Evolutionary conservation across 2,888 invertebrate genomes (phyloP), one percentile per base, ranked within the genome.

Genomic region (Leucophenga maculata): DNA sequence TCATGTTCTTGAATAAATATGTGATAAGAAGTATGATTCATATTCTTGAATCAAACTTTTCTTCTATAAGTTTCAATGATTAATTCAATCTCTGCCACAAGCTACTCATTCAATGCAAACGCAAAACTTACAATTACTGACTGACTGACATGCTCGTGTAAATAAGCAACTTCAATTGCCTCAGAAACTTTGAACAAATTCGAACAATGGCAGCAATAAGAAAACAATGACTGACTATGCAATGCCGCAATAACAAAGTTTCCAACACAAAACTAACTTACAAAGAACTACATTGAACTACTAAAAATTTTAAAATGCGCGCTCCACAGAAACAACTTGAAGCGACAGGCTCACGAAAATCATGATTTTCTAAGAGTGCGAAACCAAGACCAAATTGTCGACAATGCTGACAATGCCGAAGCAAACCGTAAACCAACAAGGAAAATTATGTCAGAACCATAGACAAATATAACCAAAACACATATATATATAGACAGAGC

Each of bases 301-400:
- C 32, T 62, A 62, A 62, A 62, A 62, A 62, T 62, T 62, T 46
- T n/a, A n/a, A 62, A 46, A 62, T 62, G 39, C n/a, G 50, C 16
- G 13, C n/a, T 50, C 59, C 26, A 16, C 32, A 59, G 32, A 13
- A 59, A 32, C 32, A 59, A 26, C 59, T 39, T 39, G 39, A 39
- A 39, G 39, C 39, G 39, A 39, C 39, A 39, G 39, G 39, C 39
- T 39, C 8, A 1, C 39, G 39, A 39, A 39, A 39, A 39, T 39
- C 9, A 39, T 39, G 39, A 8, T 39, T 39, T 39, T 39, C 39
- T 39, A 8, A 39, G 11, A 39, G 39, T 26, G 26, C 26, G 26
- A 57, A 18, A 60, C 1, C 39, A 32, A 60, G 11, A 62, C 50
- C 6, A 50, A 2, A 16, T 16, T 16, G 18, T 16, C 13, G 50